Evolutionary conservation across 2,888 invertebrate species (phyloP), one percentile per base, ranked within the genome.

Genomic region (Halocaridina rubra): DNA sequence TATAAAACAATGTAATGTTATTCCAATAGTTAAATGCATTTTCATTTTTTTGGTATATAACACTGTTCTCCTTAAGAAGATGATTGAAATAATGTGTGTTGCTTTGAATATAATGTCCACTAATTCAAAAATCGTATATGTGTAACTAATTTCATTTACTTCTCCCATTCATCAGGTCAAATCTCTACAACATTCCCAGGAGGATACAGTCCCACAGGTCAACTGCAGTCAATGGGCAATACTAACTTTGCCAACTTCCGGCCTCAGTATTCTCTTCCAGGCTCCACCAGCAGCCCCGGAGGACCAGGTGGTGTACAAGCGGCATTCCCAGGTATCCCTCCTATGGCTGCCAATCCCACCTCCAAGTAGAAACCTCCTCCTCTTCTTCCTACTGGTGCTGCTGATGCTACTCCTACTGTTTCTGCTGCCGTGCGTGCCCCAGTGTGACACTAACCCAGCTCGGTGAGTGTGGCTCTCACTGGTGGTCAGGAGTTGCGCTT

Each of bases 191-290:
- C 77, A 30, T 88, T 88, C 57, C 81, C 84, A 0, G 76, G 61
- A 22, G 84, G 85, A 19, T 87, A 84, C 81, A 86, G 77, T 3
- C 79, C 89, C 46, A 81, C 88, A 10, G 88, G 87, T 30, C 81
- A 94, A 90, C 95, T 96, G 93, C 94, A 95, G 89, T 95, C 95
- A 92, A 97, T 96, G 91, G 97, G 97, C 29, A 92, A 92, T 61
- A 95, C 95, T 64, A 97, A 95, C 92, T 96, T 97, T 92, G 94
- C 95, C 89, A 95, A 95, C 91, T 97, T 97, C 93, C 94, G 97
- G 92, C 97, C 97, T 90, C 96, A 97, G 93, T 97, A 95, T 91
- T 94, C 94, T 67, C 93, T 94, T 81, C 94, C 94, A 61, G 94
- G 94, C 82, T 91, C 96, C 86, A 95, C 96, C 16, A 96, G 96